Conservation (phyloP, 2,888 invertebrate species). For the Nipponacmea schrenckii region DNA sequence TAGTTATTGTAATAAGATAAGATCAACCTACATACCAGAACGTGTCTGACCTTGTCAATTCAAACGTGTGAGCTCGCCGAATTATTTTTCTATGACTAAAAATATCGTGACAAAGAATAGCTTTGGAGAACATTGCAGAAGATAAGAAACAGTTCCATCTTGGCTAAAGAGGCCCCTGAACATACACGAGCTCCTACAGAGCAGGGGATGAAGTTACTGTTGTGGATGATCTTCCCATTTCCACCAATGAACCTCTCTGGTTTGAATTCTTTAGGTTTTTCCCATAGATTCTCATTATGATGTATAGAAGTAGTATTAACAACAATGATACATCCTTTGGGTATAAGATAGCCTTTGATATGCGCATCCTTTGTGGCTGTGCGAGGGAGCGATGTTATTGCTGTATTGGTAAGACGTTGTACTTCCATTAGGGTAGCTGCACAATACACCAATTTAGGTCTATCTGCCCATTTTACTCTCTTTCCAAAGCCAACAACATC, state of each 20-base stretch:
- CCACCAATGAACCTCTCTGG: constrained; percentile 17
- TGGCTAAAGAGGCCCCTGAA: constrained; percentile 41
- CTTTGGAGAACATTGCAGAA: constrained; percentile 36
- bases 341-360: constrained; percentile 14
- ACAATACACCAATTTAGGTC: not conserved
- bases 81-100: no score
- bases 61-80: no score
- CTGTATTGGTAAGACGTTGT: not conserved
- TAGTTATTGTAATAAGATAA: no score
- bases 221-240: not conserved
- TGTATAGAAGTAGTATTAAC: constrained; percentile 5
- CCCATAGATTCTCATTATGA: constrained; percentile 8
- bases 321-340: constrained; percentile 2
- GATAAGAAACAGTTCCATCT: constrained; percentile 41
- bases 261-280: constrained; percentile 10
- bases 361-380: constrained; percentile 6
- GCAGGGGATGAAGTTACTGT: constrained; percentile 33
- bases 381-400: not conserved
- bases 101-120: constrained; percentile 24
- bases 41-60: no score
- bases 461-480: constrained; percentile 1
- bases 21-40: no score
- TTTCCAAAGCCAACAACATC: not conserved
- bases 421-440: constrained; percentile 17
- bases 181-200: constrained; percentile 41